Percentiles rank a stretch among this genome's conserved stretches.
Evolutionary conservation across 2,888 invertebrate genomes (phyloP).

Genomic region (Diplazon laetatorius): DNA sequence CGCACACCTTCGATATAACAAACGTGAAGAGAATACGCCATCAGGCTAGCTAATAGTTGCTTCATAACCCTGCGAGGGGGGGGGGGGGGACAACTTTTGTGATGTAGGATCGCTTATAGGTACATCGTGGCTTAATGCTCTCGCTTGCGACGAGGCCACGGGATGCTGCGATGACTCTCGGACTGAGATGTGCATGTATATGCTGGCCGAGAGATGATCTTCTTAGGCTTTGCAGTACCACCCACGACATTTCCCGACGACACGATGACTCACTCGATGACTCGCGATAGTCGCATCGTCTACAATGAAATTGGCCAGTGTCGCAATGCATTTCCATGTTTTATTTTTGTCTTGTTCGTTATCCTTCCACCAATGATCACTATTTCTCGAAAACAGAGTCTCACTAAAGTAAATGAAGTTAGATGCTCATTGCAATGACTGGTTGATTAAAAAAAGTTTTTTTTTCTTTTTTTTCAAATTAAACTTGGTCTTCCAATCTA

Average conservation of each 20-base stretch:
- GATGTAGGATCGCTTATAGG: slow-evolving; percentile 59
- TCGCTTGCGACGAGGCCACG: slow-evolving; percentile 27
- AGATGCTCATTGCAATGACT: background rate
- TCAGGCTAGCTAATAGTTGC: slow-evolving; percentile 77
- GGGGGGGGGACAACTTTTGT: slow-evolving; percentile 75
- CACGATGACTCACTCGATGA: slow-evolving; percentile 67
- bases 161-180: slow-evolving; percentile 48
- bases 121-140: slow-evolving; percentile 41
- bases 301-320: slow-evolving; percentile 32
- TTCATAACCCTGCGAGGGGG: too few relatives aligned
- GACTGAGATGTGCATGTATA: slow-evolving; percentile 11
- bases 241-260: slow-evolving; percentile 56
- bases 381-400: background rate
- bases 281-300: slow-evolving; percentile 44
- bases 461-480: too few relatives aligned
- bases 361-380: background rate
- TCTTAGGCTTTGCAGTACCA: slow-evolving; percentile 46
- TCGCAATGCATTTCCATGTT: slow-evolving; percentile 27
- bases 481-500: too few relatives aligned
- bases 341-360: background rate
- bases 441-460: too few relatives aligned
- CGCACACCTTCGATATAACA: slow-evolving; percentile 67
- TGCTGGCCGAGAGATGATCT: slow-evolving; percentile 33
- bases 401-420: background rate
- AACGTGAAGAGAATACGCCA: slow-evolving; percentile 76